Evolutionary conservation across 2,113 vertebrate genomes (phyloP).

Genomic region (Synodontis membranacea): DNA sequence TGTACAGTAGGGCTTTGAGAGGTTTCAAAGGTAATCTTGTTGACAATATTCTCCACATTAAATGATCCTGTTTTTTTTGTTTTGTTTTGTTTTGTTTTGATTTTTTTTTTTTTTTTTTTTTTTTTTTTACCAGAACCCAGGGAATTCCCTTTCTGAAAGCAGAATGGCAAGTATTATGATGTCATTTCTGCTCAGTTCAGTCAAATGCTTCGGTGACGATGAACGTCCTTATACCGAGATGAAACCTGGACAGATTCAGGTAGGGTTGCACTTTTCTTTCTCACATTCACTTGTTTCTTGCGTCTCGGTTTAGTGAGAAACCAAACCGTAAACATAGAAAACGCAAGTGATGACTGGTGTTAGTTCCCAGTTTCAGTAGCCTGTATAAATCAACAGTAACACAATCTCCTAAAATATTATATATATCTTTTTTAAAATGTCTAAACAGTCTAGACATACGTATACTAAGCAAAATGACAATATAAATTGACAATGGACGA

Average conservation of each 20-base stretch:
- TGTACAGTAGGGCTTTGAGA: neutral
- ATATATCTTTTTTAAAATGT: neutral
- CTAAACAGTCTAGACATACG: neutral
- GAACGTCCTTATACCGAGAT: neutral
- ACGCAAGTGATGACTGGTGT: neutral
- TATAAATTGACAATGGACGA: neutral
- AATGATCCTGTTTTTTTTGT: neutral
- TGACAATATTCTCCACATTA: neutral
- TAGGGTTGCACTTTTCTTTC: neutral
- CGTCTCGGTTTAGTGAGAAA: neutral
- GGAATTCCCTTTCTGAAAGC: neutral
- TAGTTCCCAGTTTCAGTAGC: neutral
- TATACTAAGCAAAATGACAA: neutral
- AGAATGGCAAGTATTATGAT: neutral
- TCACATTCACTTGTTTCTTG: neutral
- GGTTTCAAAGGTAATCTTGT: neutral
- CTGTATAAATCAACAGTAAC: neutral
- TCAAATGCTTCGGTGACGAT: neutral
- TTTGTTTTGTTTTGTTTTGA: too few relatives aligned
- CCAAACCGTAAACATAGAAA: neutral
- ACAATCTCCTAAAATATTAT: neutral
- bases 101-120: too few relatives aligned
- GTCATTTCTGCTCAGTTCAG: conserved; percentile 2
- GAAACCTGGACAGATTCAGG: neutral
- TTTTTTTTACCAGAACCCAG: neutral